These are phyloP conservation scores for Tinamus major DNA, from an alignment of 2,797 vertebrate genomes.

Conservation along the genomic window DNA sequence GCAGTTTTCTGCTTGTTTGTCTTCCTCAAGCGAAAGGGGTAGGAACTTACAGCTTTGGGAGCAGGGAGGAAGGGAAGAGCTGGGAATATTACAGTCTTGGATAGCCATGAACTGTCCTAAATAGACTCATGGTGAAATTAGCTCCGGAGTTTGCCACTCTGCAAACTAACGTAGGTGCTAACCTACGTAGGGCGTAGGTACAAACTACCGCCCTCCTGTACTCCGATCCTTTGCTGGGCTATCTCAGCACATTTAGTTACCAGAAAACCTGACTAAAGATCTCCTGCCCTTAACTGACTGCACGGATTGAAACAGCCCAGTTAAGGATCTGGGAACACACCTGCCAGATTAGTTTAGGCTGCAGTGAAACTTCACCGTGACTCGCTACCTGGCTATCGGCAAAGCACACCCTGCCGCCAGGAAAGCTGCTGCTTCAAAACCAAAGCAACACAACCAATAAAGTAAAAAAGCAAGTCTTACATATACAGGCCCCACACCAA, in stretches of 20 bases:
- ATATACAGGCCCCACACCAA: neutral
- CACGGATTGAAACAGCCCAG: neutral
- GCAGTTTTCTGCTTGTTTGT: neutral
- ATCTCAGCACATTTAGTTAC: neutral
- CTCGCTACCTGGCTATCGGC: neutral
- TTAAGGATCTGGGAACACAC: neutral
- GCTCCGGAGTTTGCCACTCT: neutral
- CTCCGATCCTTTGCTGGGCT: neutral
- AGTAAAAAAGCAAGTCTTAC: neutral
- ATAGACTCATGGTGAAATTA: rapidly evolving
- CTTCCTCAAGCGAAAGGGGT: neutral
- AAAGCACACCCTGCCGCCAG: neutral
- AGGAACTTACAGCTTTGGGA: neutral
- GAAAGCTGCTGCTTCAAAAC: neutral
- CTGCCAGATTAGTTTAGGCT: neutral
- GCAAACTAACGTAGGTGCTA: neutral
- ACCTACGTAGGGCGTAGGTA: too few relatives aligned
- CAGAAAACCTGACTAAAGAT: conserved; percentile 4
- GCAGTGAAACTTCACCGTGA: neutral
- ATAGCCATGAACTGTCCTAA: neutral
- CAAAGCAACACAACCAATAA: neutral
- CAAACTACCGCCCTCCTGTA: rapidly evolving
- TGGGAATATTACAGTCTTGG: neutral
- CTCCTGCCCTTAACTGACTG: neutral
- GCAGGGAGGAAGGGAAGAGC: rapidly evolving